These are phyloP conservation scores for Chrysopa pallens DNA, from an alignment of 1,140 invertebrate species.

Conservation along the genomic window DNA sequence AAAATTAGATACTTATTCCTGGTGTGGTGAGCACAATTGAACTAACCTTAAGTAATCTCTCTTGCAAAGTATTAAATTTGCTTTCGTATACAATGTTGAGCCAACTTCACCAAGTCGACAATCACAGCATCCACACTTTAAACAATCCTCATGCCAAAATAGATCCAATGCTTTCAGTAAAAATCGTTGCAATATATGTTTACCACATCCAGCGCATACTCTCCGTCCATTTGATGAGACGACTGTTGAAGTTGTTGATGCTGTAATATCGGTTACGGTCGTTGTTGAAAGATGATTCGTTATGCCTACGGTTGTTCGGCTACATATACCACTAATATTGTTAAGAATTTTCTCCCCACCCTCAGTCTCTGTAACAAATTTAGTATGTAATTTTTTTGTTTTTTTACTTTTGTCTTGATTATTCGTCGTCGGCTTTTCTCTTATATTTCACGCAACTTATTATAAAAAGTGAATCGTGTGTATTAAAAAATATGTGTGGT, in stretches of 20 bases:
- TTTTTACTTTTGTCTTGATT: too few relatives aligned
- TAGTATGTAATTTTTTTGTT: too few relatives aligned
- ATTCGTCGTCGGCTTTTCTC: too few relatives aligned
- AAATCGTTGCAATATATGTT: constrained; percentile 55
- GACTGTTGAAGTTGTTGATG: constrained; percentile 15
- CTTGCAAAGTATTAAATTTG: constrained; percentile 82
- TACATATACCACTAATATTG: too few relatives aligned
- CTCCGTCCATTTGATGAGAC: constrained; percentile 21
- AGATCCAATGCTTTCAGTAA: constrained; percentile 65
- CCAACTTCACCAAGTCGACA: constrained; percentile 83
- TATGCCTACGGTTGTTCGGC: too few relatives aligned
- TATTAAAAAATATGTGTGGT: too few relatives aligned
- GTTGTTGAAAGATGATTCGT: too few relatives aligned
- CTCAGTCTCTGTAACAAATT: too few relatives aligned
- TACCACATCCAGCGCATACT: constrained; percentile 59
- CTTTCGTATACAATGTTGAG: constrained; percentile 79
- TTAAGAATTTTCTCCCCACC: too few relatives aligned
- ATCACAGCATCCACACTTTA: constrained; percentile 86
- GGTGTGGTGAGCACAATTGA: background rate
- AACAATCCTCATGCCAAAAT: constrained; percentile 88
- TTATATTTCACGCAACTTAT: too few relatives aligned
- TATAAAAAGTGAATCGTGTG: too few relatives aligned
- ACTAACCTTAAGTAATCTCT: constrained; percentile 79
- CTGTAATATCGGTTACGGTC: constrained; percentile 11
- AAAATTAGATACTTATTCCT: background rate